Percentiles rank a stretch among this genome's conserved stretches.
Evolutionary conservation across 2,113 vertebrate genomes (phyloP).

Genomic region (Lophura nycthemera): DNA sequence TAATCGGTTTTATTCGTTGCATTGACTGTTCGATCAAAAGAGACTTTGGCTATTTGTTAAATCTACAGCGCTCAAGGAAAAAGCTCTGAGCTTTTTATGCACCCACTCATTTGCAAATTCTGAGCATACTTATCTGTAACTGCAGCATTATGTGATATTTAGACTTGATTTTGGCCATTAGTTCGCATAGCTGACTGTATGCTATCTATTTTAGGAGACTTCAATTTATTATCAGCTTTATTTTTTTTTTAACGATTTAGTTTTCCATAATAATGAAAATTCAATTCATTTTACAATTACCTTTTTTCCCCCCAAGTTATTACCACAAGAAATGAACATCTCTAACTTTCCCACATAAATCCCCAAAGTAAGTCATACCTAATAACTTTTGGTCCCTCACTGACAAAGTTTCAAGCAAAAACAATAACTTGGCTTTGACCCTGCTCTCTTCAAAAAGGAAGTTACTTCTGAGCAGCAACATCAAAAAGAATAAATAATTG

Average conservation of each 20-base stretch:
- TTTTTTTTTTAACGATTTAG: background rate
- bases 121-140: background rate
- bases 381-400: constrained; percentile 73
- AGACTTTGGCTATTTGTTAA: constrained; percentile 36
- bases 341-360: constrained; percentile 63
- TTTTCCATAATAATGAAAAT: background rate
- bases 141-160: background rate
- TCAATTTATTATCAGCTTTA: background rate
- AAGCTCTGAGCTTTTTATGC: background rate
- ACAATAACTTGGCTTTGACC: constrained; percentile 87
- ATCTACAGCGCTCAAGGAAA: constrained; percentile 14
- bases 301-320: background rate
- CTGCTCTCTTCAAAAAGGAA: constrained; percentile 82
- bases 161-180: constrained; percentile 9
- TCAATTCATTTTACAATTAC: constrained; percentile 5
- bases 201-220: background rate
- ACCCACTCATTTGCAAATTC: constrained; percentile 9
- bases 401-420: constrained; percentile 81
- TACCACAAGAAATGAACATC: constrained; percentile 61
- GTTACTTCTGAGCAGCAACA: constrained; percentile 87
- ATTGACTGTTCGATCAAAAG: constrained; percentile 16
- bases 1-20: constrained; percentile 23
- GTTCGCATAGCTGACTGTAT: background rate
- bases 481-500: constrained; percentile 99
- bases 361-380: constrained; percentile 76